These are phyloP conservation scores for Turnix velox DNA, from an alignment of 2,113 vertebrate genomes.

Conservation along the genomic window DNA sequence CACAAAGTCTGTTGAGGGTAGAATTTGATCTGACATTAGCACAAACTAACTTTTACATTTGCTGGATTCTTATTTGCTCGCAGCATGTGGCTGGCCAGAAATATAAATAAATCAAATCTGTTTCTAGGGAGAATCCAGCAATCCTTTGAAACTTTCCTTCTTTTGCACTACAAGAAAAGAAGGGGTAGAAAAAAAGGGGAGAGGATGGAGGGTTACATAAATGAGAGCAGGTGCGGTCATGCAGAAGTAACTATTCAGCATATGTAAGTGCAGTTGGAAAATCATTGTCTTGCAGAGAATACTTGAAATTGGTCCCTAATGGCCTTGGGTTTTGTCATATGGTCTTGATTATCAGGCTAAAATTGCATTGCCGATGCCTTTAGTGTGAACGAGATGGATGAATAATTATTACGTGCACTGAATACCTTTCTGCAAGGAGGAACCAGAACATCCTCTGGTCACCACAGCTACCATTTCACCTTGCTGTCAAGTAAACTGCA, in stretches of 20 bases:
- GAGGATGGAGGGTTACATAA: constrained; percentile 67
- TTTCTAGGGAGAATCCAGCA: constrained; percentile 45
- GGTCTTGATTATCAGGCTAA: constrained; percentile 91
- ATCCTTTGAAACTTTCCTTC: constrained; percentile 62
- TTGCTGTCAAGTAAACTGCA: constrained; percentile 73
- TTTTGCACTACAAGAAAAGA: constrained; percentile 54
- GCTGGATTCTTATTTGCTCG: constrained; percentile 50
- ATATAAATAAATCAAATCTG: constrained; percentile 48
- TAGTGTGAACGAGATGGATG: constrained; percentile 84
- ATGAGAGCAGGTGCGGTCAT: constrained; percentile 80
- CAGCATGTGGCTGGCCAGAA: neutral
- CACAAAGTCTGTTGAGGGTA: constrained; percentile 7
- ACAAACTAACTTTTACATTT: constrained; percentile 59
- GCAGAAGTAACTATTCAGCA: constrained; percentile 87
- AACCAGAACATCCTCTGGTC: constrained; percentile 72
- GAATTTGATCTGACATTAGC: constrained; percentile 61
- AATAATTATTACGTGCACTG: constrained; percentile 86
- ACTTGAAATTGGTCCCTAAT: constrained; percentile 91
- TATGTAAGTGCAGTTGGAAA: constrained; percentile 89
- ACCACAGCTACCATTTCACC: constrained; percentile 62
- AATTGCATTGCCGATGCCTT: constrained; percentile 87
- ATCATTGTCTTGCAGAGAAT: constrained; percentile 90
- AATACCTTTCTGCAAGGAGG: constrained; percentile 76
- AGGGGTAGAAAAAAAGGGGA: constrained; percentile 27
- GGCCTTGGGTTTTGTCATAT: constrained; percentile 87